Evolutionary conservation across 1,140 invertebrate genomes (phyloP).

Genomic region (Tetramorium alpestre): DNA sequence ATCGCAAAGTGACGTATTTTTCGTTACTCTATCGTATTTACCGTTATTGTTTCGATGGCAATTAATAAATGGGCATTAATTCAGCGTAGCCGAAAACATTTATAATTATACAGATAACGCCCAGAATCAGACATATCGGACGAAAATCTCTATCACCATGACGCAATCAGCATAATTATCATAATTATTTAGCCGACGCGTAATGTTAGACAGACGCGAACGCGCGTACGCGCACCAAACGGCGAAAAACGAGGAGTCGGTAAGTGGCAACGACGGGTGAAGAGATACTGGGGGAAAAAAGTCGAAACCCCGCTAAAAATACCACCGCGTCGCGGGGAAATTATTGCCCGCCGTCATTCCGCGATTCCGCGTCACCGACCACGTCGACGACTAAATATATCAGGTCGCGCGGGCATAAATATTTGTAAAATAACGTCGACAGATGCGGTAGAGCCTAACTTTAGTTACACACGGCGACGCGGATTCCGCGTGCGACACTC

Average conservation of each 20-base stretch:
- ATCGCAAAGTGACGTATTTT: not conserved
- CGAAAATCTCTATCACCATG: conserved; percentile 19
- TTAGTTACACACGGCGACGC: conserved; percentile 55
- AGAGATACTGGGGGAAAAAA: conserved; percentile 19
- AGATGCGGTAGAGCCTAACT: conserved; percentile 68
- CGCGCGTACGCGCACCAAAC: not conserved
- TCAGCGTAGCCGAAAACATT: not conserved
- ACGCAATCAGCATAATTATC: conserved; percentile 27
- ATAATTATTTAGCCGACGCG: conserved; percentile 50
- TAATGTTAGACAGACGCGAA: not conserved
- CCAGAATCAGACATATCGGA: conserved; percentile 1
- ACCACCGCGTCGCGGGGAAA: conserved; percentile 42
- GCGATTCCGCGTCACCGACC: conserved; percentile 47
- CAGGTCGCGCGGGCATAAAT: conserved; percentile 67
- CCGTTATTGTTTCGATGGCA: not conserved
- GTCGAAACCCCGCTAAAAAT: conserved; percentile 40
- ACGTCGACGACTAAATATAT: conserved; percentile 70
- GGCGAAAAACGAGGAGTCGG: conserved; percentile 35
- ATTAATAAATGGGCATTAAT: conserved; percentile 17
- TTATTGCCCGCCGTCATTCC: conserved; percentile 56
- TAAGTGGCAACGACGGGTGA: conserved; percentile 32
- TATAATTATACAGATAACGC: conserved; percentile 44
- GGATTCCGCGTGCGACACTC: conserved; percentile 30
- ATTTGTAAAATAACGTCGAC: conserved; percentile 74
- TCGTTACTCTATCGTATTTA: not conserved